Percentiles rank a stretch among this genome's conserved stretches.
These are phyloP conservation scores for Lepidurus apus DNA, from an alignment of 1,140 invertebrate species.

Conservation along the genomic window DNA sequence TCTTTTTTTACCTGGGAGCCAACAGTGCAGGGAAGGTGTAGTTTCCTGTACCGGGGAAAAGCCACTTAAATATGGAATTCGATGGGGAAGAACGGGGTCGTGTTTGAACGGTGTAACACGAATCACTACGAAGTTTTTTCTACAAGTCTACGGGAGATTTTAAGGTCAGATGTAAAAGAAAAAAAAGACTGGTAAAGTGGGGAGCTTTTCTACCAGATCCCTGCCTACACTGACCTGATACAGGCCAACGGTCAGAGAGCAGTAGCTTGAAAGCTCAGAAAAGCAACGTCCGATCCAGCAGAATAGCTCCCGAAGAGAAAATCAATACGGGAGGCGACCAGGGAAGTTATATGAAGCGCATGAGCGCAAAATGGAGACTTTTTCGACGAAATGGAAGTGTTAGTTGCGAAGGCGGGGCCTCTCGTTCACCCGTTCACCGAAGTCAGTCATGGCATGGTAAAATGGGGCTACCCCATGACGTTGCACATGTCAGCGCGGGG, in stretches of 20 bases:
- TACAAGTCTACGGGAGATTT: slow-evolving; percentile 2
- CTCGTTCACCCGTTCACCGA: neutral
- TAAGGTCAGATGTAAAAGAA: neutral
- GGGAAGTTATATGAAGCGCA: slow-evolving; percentile 14
- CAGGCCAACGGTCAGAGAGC: slow-evolving; percentile 16
- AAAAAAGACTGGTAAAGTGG: neutral
- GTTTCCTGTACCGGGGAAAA: neutral
- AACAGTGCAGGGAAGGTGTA: neutral
- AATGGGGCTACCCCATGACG: neutral
- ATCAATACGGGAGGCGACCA: slow-evolving; percentile 18
- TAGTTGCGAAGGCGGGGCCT: slow-evolving; percentile 4
- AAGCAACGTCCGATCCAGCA: slow-evolving; percentile 13
- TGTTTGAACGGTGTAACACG: neutral
- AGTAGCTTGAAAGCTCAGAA: slow-evolving; percentile 17
- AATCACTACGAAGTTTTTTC: neutral
- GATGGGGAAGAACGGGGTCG: neutral
- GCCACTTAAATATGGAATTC: neutral
- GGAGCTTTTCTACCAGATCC: slow-evolving; percentile 18
- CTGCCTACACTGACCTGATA: slow-evolving; percentile 21
- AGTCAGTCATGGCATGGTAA: slow-evolving; percentile 13
- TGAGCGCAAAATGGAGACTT: slow-evolving; percentile 5
- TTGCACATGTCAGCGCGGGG: slow-evolving; percentile 1
- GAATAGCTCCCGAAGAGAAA: slow-evolving; percentile 6
- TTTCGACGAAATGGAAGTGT: neutral
- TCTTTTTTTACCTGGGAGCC: neutral